These are phyloP conservation scores for Eupithecia subumbrata DNA, from an alignment of 2,888 invertebrate species.

Conservation along the genomic window DNA sequence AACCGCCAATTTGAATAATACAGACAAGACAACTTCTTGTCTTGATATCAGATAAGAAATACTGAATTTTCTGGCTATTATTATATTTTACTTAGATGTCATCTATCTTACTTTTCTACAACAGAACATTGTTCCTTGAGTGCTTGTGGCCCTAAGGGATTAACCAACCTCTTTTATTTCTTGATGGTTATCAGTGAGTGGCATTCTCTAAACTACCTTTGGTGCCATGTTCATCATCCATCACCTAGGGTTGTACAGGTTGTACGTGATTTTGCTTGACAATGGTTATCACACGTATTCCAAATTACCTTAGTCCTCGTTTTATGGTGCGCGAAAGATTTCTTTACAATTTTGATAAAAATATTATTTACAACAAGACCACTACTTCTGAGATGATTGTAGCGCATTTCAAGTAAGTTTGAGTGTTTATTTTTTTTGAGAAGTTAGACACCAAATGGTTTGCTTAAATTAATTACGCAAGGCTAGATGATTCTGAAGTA, in stretches of 20 bases:
- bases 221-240: background rate
- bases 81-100: background rate
- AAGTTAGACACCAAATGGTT: background rate
- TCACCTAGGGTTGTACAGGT: background rate
- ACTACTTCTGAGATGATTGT: background rate
- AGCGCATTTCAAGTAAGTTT: background rate
- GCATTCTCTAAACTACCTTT: background rate
- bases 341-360: background rate
- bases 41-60: background rate
- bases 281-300: background rate
- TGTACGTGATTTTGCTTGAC: background rate
- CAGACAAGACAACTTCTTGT: too few species aligned
- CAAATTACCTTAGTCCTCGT: background rate
- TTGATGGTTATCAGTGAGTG: conserved; percentile 5
- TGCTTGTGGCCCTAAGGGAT: background rate
- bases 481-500: too few species aligned
- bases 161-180: background rate
- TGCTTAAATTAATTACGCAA: too few species aligned
- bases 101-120: background rate
- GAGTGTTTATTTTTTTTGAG: background rate
- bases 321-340: background rate
- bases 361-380: background rate
- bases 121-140: background rate
- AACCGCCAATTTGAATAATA: background rate
- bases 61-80: background rate